A percentile compares a stretch with the other conserved stretches of the same genome.
Conservation (phyloP, 2,888 invertebrate species). For the Piscicola geometra region DNA sequence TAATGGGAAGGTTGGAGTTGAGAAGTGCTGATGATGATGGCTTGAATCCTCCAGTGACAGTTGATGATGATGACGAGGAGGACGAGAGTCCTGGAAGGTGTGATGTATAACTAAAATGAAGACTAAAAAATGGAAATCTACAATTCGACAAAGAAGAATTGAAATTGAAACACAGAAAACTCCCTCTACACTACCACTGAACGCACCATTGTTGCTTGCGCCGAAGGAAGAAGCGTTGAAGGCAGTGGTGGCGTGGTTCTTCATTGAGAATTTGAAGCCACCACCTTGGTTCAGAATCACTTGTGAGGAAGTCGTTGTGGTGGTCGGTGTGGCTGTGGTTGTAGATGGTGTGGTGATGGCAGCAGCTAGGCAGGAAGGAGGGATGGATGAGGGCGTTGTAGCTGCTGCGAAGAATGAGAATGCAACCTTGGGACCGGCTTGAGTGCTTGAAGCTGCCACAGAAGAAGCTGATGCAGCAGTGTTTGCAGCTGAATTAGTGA, state of each 20-base stretch:
- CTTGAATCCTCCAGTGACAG: constrained; percentile 5
- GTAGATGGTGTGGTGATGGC: background rate
- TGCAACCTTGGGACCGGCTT: background rate
- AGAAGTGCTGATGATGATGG: constrained; percentile 7
- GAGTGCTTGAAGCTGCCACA: background rate
- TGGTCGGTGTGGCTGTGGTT: background rate
- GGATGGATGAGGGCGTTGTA: too few species aligned
- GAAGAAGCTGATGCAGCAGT: background rate
- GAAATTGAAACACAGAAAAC: too few species aligned
- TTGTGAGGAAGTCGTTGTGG: background rate
- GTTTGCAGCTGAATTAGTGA: background rate
- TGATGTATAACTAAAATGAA: too few species aligned
- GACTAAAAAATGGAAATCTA: too few species aligned
- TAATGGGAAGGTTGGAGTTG: background rate
- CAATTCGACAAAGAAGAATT: too few species aligned
- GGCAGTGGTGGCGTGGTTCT: background rate
- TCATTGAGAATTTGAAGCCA: background rate
- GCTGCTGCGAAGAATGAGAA: too few species aligned
- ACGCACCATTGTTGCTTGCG: too few species aligned
- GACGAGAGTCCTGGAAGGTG: too few species aligned
- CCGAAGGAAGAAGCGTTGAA: background rate
- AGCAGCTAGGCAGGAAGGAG: background rate
- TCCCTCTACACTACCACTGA: too few species aligned
- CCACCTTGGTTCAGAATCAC: background rate
- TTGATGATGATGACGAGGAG: background rate